Evolutionary conservation across 2,797 vertebrate genomes (phyloP).

Genomic region (Typhlichthys eigenmanni): DNA sequence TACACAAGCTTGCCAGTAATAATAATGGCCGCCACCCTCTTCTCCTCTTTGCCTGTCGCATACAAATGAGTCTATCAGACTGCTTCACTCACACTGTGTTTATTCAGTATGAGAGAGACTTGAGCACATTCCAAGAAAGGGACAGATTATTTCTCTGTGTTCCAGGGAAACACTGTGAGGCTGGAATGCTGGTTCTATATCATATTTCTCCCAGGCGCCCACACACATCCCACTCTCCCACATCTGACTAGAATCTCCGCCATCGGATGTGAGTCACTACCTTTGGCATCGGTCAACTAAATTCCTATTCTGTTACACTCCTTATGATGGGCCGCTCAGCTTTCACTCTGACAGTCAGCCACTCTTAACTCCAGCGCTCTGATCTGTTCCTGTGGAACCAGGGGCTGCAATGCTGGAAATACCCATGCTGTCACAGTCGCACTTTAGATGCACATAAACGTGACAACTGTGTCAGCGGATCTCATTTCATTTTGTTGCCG

Average conservation of each 20-base stretch:
- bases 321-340: constrained; percentile 47
- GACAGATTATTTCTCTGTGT: constrained; percentile 60
- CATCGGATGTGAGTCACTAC: constrained; percentile 75
- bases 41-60: constrained; percentile 14
- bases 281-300: constrained; percentile 65
- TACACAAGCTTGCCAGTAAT: constrained; percentile 14
- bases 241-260: constrained; percentile 70
- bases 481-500: constrained; percentile 22
- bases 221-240: constrained; percentile 68
- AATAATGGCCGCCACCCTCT: constrained; percentile 11
- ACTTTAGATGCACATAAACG: constrained; percentile 26
- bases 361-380: constrained; percentile 17
- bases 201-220: constrained; percentile 67
- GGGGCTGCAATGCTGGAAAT: constrained; percentile 25
- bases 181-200: constrained; percentile 60
- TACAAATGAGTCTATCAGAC: constrained; percentile 20
- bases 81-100: constrained; percentile 32
- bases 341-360: constrained; percentile 32
- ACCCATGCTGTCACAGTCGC: constrained; percentile 27
- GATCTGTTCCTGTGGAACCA: constrained; percentile 6
- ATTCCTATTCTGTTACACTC: constrained; percentile 69
- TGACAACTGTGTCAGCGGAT: constrained; percentile 25
- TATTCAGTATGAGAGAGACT: constrained; percentile 51
- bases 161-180: constrained; percentile 53
- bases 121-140: constrained; percentile 60